Evolutionary conservation across 2,797 vertebrate genomes (phyloP), one percentile per base, ranked within the genome.

Genomic region (Phoxinus dragarum): DNA sequence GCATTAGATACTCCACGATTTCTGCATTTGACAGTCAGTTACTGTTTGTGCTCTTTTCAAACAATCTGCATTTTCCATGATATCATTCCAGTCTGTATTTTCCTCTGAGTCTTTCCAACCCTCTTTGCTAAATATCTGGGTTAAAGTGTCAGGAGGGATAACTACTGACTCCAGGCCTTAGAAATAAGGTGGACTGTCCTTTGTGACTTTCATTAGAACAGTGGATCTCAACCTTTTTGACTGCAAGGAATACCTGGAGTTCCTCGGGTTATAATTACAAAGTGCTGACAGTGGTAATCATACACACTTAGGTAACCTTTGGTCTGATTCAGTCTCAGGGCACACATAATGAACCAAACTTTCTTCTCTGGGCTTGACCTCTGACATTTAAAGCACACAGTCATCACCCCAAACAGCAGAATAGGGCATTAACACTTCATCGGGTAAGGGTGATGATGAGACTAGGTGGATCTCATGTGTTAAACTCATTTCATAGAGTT

Each of bases 21-120:
- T 86, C 84, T 77, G n/a, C 84, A 40, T 87, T 86, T 83, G 84
- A 86, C 82, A 49, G 76, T 92, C 91, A 91, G 91, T 93, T 92
- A 90, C 90, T 93, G 89, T 90, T 87, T 84, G 91, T 89, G 88
- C 89, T 82, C 80, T 74, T 86, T 92, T 93, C 86, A 89, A 90
- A 84, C 90, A 91, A 91, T 92, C 88, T 83, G 84, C 85, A 23
- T 89, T 87, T 83, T 75, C 81, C 27, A 61, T 78, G 40, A 71
- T 59, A 61, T 59, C 59, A 38, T 73, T 64, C 9, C 34, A 72
- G 23, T 79, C 34, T 73, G 54, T 66, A 64, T 80, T 67, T 52
- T 73, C 31, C 44, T 73, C 49, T 44, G 19, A 44, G n/a, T 79
- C 23, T 21, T 56, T 40, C 49, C 47, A 82, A 76, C 21, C 49